Base-by-base conservation (phyloP, 2,888 invertebrate genomes). In the Galeopsomyia nigrocyanea region DNA sequence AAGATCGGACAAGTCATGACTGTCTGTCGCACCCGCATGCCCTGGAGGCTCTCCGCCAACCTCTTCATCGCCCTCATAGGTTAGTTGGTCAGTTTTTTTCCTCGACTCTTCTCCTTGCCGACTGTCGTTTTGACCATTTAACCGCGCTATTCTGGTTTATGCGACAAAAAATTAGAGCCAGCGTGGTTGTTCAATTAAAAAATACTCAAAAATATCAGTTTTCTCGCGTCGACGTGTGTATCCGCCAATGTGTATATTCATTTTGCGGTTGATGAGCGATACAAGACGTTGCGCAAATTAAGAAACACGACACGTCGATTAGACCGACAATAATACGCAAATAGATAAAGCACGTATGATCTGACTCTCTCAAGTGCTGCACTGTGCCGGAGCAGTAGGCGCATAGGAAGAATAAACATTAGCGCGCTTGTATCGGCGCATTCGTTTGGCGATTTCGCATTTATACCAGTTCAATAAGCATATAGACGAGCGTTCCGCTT, bases 1-100 rank as follows among this genome's bases (percentile, higher is more conserved):
- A 73, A 79, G 55, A 71, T 77, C 67, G 73, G 75, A 46, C 79
- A 80, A 76, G 79, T 80, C 79, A 83, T 83, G 83, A 81, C 78
- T 68, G 77, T 81, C 65, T 83, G 83, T 7, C 76, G 79, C 39
- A 80, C 79, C 19, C 68, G 75, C 0, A 63, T 81, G 60, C 79
- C 79, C 0, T 83, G 82, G 82, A 75, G 76, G 21, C 66, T 80
- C 19, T 70, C 83, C 64, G 68, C 78, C 61, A 82, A 83, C 66
- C 55, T 77, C 6, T 26, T 78, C 13, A 64, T 83, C 62, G 75
- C 70, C 10, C 13, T 80, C 60, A 71, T 78, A 75, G 80, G 83
- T 83, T 50, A 73, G 60, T 55, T 22, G n/a, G n/a, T n/a, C n/a
- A n/a, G n/a, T 7, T 21, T 17, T 17, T 31, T 0, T 31, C 16